Evolutionary conservation across 1,140 invertebrate species (phyloP), one percentile per base, ranked within the genome.

Genomic region (Ganaspis sp.): DNA sequence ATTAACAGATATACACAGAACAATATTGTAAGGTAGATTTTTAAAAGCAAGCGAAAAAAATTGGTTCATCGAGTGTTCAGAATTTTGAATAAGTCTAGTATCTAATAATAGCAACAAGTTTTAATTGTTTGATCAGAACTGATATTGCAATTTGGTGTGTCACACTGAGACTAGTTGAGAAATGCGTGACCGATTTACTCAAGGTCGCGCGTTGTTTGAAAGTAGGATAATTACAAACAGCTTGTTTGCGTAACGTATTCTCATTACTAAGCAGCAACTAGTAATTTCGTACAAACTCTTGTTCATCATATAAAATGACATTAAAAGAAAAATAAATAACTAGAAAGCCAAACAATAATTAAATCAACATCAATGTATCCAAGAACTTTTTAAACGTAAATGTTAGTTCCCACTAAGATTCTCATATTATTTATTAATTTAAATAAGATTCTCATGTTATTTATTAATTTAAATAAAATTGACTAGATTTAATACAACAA

Each of bases 221-320:
- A 64, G 58, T 64, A 34, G 58, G 26, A 29, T 64, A 64, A 64
- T 64, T 64, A 15, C 54, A 64, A 64, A 12, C n/a, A 12, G n/a
- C 26, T 29, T 64, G 58, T 64, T 64, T 64, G 58, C 58, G 26
- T 64, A 64, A 64, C 29, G 23, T 15, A 64, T 64, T 29, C 58
- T 64, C 9, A 64, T 64, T 64, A 64, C 26, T 49, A 64, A 15
- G 26, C 26, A 23, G 54, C 12, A 29, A 64, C 58, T 26, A 26
- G 12, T 26, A 64, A 15, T 64, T 64, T 29, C 12, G 11, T n/a
- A 15, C 23, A 64, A 29, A 64, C 6, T 64, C 23, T 26, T 29
- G 58, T 64, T 29, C 15, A 64, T 64, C 15, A 15, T 12, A 26
- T 29, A 64, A 26, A 64, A 64, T 64, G 26, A 64, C 23, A 64